phyloP scores from a whole-genome alignment of 2,888 invertebrate species.

The Cacoxenus indagator region DNA sequence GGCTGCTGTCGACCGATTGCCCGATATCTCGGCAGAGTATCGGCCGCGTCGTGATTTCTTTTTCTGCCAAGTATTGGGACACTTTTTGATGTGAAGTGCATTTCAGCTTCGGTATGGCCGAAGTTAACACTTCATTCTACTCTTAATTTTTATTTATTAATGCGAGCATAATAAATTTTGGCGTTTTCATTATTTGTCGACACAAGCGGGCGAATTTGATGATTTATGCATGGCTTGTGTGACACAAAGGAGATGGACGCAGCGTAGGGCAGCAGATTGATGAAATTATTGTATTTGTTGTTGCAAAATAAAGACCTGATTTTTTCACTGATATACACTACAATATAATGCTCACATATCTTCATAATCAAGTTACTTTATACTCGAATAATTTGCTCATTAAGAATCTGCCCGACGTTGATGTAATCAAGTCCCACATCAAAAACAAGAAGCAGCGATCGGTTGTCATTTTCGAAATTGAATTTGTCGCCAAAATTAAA shows the following conservation, averaged over 20 bases:
- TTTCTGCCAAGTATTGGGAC: no score
- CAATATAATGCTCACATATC: no score
- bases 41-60: no score
- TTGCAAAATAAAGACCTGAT: no score
- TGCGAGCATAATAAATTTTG: slow-evolving; percentile 17
- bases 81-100: no score
- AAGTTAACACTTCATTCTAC: background rate
- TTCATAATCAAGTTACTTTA: no score
- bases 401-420: background rate
- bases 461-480: background rate
- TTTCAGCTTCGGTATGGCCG: slow-evolving; percentile 18
- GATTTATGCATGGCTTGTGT: slow-evolving; percentile 61
- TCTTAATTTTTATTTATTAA: background rate
- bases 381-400: no score
- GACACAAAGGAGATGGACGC: slow-evolving; percentile 27
- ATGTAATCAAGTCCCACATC: background rate
- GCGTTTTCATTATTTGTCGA: slow-evolving; percentile 62
- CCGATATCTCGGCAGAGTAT: no score
- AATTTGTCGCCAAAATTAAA: slow-evolving; percentile 4
- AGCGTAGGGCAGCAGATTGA: background rate
- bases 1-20: no score
- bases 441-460: background rate
- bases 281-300: no score
- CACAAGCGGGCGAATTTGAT: slow-evolving; percentile 47
- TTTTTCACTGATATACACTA: no score